Base-by-base conservation (phyloP, 2,888 invertebrate species). In the Anthophora plumipes region DNA sequence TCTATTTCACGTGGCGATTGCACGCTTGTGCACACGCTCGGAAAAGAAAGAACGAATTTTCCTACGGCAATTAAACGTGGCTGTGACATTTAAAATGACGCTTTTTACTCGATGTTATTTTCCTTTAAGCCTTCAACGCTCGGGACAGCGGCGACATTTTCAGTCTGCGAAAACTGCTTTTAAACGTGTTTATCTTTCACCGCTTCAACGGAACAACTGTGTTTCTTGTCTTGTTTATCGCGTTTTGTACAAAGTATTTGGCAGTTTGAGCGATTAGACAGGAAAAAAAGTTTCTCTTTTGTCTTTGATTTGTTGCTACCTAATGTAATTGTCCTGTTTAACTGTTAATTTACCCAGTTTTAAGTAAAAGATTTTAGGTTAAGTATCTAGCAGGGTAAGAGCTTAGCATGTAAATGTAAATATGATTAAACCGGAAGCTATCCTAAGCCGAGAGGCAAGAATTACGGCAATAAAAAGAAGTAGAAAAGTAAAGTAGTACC, bases 61-160 rank as follows among this genome's bases (percentile, higher is more conserved):
- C 55, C 64, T 71, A 75, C 54, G 80, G 71, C 64, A 79, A 80
- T 80, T 71, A 80, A 80, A 71, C 64, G 43, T 73, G 52, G 55
- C 50, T 31, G 54, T 60, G 54, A 55, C 64, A 57, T 66, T 79
- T 71, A 64, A 79, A 79, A 60, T 50, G 64, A 55, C 60, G 59
- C 60, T 59, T 79, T 79, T 60, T 43, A 8, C 59, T 41, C 43
- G 48, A 54, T 60, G 54, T 71, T 80, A 70, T 70, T 64, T 64
- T 31, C 80, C 71, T 79, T 79, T 79, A 71, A 79, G 39, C 71
- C 52, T 66, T 48, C 41, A 79, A 71, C 70, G 78, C 22, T 37
- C 46, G 60, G 17, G 39, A 22, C 14, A 69, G 43, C n/a, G n/a
- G n/a, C 60, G n/a, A 12, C 39, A 64, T 46, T 54, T 20, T 9